Evolutionary conservation across 2,113 vertebrate species (phyloP).

Genomic region (Callocephalon fimbriatum): DNA sequence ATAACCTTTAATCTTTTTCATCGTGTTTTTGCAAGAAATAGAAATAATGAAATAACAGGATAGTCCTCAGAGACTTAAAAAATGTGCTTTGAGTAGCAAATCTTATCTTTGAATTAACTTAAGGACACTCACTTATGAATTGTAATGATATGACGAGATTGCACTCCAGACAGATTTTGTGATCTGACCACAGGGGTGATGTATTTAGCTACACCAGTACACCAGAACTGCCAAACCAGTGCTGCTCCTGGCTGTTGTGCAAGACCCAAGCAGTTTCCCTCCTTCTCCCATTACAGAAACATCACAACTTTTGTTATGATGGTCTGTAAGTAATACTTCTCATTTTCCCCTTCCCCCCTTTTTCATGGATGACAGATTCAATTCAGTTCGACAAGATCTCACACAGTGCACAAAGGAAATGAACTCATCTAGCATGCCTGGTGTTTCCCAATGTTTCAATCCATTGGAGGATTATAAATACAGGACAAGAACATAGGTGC

Average conservation of each 20-base stretch:
- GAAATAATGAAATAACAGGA: not conserved
- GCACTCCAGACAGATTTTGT: not conserved
- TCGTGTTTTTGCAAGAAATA: not conserved
- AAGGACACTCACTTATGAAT: not conserved
- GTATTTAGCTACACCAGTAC: not conserved
- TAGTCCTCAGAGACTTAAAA: not conserved
- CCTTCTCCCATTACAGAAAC: not conserved
- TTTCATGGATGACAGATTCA: conserved; percentile 39
- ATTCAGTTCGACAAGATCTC: conserved; percentile 29
- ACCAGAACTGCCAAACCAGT: not conserved
- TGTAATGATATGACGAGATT: not conserved
- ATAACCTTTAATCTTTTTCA: not conserved
- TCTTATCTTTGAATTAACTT: not conserved
- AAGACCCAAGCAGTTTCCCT: not conserved
- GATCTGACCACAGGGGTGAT: not conserved
- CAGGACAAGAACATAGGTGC: not conserved
- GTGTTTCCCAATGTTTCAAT: not conserved
- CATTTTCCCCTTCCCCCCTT: not conserved
- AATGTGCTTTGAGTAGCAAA: not conserved
- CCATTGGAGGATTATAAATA: not conserved
- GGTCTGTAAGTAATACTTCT: not conserved
- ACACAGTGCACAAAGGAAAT: conserved; percentile 22
- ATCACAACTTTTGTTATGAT: not conserved
- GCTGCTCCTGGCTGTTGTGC: not conserved
- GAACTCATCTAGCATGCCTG: conserved; percentile 13